These are phyloP conservation scores for Tinamus guttatus DNA, from an alignment of 2,113 vertebrate species.

Conservation along the genomic window DNA sequence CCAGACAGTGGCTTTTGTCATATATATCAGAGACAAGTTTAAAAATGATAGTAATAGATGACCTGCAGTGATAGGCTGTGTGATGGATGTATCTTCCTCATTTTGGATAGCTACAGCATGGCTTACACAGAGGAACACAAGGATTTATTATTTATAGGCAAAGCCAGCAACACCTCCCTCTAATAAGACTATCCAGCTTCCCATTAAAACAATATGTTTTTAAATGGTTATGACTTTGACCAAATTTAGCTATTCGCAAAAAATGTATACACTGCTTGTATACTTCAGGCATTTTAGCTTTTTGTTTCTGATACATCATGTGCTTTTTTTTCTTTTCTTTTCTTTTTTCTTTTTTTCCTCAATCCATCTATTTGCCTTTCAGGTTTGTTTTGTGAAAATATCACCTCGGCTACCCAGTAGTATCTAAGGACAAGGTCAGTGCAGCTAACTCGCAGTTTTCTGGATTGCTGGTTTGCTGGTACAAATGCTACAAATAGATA, in stretches of 20 bases:
- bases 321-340: background rate
- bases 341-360: no score
- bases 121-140: background rate
- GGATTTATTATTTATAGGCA: background rate
- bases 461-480: background rate
- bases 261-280: background rate
- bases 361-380: background rate
- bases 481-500: background rate
- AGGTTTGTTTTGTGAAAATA: background rate
- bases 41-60: background rate
- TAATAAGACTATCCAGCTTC: background rate
- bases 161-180: background rate
- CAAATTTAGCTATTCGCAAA: background rate
- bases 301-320: background rate
- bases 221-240: background rate
- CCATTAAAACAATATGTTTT: background rate
- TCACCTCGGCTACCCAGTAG: rapidly evolving
- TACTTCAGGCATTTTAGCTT: background rate
- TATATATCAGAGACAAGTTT: background rate
- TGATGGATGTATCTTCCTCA: background rate
- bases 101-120: background rate
- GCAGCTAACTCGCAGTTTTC: background rate
- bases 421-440: background rate
- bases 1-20: background rate
- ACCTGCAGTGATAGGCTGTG: background rate